Base-by-base conservation (phyloP, 2,113 vertebrate species). In the Emydura subglobosa region DNA sequence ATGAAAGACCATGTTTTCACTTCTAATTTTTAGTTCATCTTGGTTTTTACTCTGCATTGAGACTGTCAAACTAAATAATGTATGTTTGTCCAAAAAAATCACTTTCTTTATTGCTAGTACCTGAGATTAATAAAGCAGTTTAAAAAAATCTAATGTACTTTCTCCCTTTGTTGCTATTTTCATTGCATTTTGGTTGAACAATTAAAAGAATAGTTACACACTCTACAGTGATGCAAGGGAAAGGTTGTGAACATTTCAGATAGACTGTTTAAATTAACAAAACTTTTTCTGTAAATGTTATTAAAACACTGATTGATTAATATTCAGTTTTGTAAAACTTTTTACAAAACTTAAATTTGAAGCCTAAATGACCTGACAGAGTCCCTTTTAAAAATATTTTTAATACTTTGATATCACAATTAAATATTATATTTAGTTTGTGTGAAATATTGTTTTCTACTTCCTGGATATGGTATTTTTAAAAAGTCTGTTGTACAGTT, bases 11-110 rank as follows among this genome's bases (percentile, higher is more conserved):
- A 7, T 16, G 17, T 92, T 88, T 79, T 94, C 34, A 19, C 92
- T 95, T 95, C 8, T 83, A 44, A 55, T 80, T 86, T 92, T 95
- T 86, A 1, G 5, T 88, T 93, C 95, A 61, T 27, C 12, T 57
- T 87, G 61, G 29, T 72, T 27, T 8, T 90, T 82, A 50, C 79
- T 91, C 93, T 55, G 44, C 87, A 39, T 51, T 83, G 76, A 87
- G 24, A 39, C 90, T 85, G 79, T 61, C 51, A 44, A 82, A 91
- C 83, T 88, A 90, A 88, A 72, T 87, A 22, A 16, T 51, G 24
- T 0, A 0, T 90, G 25, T 85, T 83, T 17, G 83, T 57, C 21
- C n/a, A 72, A 79, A 55, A 89, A 90, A 74, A 31, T 79, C 79
- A 55, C 84, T 90, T 85, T 7, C 87, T 55, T 59, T 51, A 1